phyloP scores from a whole-genome alignment of 2,888 invertebrate species.

The Trichacis sp. region DNA sequence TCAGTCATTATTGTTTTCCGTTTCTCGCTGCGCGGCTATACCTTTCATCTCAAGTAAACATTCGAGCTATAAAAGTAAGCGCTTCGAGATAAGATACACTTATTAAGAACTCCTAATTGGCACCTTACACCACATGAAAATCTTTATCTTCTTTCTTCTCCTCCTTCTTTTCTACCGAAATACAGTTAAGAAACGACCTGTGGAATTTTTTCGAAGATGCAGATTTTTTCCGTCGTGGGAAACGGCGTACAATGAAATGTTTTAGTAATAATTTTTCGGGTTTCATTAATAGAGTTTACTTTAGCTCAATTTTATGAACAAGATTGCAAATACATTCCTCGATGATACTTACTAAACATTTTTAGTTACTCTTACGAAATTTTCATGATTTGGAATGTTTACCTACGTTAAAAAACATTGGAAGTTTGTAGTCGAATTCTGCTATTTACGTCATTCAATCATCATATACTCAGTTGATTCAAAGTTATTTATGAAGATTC shows the following conservation, averaged over 20 bases:
- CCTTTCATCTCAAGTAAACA: slow-evolving; percentile 13
- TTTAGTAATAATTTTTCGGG: too few relatives aligned
- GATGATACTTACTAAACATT: too few relatives aligned
- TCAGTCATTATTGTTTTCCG: slow-evolving; percentile 2
- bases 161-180: not conserved
- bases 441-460: too few relatives aligned
- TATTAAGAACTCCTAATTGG: slow-evolving; percentile 66
- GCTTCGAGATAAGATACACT: slow-evolving; percentile 60
- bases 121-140: slow-evolving; percentile 9
- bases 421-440: too few relatives aligned
- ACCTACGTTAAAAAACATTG: too few relatives aligned
- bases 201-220: not conserved
- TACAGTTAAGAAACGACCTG: not conserved
- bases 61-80: slow-evolving; percentile 10
- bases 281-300: too few relatives aligned
- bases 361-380: too few relatives aligned
- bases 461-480: too few relatives aligned
- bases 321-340: too few relatives aligned
- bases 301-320: too few relatives aligned
- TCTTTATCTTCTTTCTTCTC: not conserved
- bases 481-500: too few relatives aligned
- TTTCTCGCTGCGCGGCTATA: slow-evolving; percentile 4
- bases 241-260: not conserved
- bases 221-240: not conserved
- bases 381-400: too few relatives aligned